phyloP scores from a whole-genome alignment of 2,797 vertebrate genomes.

The Enteromius unitaeniatus region DNA sequence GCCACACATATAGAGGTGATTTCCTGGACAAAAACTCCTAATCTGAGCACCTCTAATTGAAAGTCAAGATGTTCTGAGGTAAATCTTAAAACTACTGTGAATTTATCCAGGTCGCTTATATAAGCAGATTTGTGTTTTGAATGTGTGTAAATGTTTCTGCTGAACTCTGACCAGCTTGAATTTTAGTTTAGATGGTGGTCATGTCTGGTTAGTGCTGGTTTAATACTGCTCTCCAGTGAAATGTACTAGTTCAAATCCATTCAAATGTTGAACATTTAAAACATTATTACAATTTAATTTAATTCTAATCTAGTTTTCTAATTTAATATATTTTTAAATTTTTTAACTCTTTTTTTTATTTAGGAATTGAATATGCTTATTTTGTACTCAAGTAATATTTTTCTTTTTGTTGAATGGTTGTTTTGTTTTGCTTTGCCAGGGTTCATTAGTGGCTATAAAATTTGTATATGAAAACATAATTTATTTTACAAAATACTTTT shows the following conservation, averaged over 20 bases:
- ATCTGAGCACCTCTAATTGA: neutral
- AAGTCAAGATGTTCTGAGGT: neutral
- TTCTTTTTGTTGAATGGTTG: no score
- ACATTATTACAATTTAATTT: neutral
- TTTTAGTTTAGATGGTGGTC: neutral
- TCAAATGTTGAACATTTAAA: no score
- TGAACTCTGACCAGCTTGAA: neutral
- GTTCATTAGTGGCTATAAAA: no score
- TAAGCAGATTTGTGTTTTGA: neutral
- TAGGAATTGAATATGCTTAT: neutral
- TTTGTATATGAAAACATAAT: no score
- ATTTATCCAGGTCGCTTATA: neutral
- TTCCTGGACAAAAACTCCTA: neutral
- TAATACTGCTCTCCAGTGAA: neutral
- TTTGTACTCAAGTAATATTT: neutral
- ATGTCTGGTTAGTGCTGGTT: neutral
- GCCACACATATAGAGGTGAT: neutral
- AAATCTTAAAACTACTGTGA: neutral
- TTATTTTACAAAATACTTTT: no score
- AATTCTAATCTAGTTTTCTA: no score
- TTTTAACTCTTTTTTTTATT: neutral
- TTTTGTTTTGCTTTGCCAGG: no score
- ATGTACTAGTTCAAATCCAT: neutral
- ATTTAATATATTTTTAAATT: neutral
- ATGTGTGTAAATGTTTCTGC: neutral